Conservation (phyloP, 2,113 vertebrate species). For the Melanostigma gelatinosum region DNA sequence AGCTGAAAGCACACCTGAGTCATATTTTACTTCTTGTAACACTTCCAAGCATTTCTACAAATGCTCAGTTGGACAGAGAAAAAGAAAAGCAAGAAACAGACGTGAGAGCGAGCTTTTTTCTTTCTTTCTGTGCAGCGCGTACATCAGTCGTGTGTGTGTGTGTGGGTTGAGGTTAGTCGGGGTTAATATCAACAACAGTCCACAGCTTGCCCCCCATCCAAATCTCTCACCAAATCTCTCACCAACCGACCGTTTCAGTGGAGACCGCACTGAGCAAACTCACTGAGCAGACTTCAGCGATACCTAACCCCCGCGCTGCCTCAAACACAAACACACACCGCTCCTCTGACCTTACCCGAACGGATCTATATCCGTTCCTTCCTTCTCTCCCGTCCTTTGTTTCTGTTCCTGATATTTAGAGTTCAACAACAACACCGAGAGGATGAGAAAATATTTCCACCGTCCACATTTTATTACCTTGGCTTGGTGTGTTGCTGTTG, state of each 20-base stretch:
- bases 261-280: conserved; percentile 46
- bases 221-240: conserved; percentile 36
- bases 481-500: conserved; percentile 28
- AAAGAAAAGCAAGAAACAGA: conserved; percentile 14
- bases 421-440: conserved; percentile 10
- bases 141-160: conserved; percentile 21
- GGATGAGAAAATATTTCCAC: conserved; percentile 36
- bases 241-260: conserved; percentile 30
- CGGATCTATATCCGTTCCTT: conserved; percentile 30
- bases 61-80: conserved; percentile 40
- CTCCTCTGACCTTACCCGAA: conserved; percentile 44
- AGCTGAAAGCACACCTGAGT: conserved; percentile 62
- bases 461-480: conserved; percentile 21
- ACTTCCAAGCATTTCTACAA: conserved; percentile 42
- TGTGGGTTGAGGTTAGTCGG: conserved; percentile 51
- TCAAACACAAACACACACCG: conserved; percentile 50
- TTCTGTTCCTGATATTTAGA: conserved; percentile 26
- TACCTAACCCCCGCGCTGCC: conserved; percentile 14
- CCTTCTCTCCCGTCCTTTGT: conserved; percentile 21
- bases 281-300: conserved; percentile 44
- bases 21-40: conserved; percentile 61
- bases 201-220: conserved; percentile 14
- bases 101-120: background rate
- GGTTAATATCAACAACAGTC: conserved; percentile 67
- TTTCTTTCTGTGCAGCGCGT: background rate